phyloP scores from a whole-genome alignment of 2,797 vertebrate species.

The Hypotaenidia philippensis region DNA sequence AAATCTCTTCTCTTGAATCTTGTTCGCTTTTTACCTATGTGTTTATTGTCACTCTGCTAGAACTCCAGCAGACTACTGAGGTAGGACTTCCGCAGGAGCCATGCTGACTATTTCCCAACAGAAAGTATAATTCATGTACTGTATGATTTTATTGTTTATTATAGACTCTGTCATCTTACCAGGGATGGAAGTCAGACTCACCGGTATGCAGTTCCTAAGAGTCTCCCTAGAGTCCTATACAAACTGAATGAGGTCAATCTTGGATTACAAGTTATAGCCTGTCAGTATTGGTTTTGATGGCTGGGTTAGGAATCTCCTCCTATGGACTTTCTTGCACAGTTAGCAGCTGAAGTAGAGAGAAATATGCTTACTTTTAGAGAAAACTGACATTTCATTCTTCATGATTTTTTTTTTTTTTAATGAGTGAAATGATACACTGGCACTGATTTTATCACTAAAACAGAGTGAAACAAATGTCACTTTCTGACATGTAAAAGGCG shows the following conservation, averaged over 20 bases:
- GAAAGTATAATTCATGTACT: not conserved
- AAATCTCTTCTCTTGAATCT: not conserved
- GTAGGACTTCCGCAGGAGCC: not conserved
- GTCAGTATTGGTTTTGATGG: slow-evolving; percentile 18
- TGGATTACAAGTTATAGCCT: slow-evolving; percentile 34
- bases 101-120: not conserved
- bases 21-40: not conserved
- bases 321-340: not conserved
- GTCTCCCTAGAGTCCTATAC: not conserved
- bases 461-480: not conserved
- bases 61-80: not conserved
- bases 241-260: not conserved
- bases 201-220: not conserved
- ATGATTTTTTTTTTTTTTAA: not conserved
- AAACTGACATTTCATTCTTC: not conserved
- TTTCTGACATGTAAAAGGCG: not conserved
- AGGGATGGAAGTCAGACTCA: not conserved
- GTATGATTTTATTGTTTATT: slow-evolving; percentile 28
- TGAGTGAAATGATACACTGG: not conserved
- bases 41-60: not conserved
- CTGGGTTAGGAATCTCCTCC: not conserved
- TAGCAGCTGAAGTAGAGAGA: not conserved
- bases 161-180: not conserved
- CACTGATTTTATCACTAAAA: not conserved
- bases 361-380: not conserved